Percentiles rank a stretch among this genome's conserved stretches.
Evolutionary conservation across 2,888 invertebrate genomes (phyloP).

Genomic region (Iselma pallidipennis): DNA sequence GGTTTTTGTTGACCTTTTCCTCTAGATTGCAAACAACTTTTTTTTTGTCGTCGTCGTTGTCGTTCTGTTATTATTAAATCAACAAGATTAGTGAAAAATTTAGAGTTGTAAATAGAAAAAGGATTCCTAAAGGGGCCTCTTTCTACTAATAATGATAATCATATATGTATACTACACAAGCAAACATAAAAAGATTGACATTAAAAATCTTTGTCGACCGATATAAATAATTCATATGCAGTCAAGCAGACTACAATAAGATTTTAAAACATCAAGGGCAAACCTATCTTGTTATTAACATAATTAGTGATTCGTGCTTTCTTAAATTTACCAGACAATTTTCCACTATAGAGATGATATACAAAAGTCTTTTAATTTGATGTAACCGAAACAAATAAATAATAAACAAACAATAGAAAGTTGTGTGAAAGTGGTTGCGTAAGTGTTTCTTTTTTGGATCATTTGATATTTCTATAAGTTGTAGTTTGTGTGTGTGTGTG

Average conservation of each 20-base stretch:
- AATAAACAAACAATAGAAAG: conserved; percentile 5
- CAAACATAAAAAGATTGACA: neutral
- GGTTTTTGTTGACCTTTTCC: neutral
- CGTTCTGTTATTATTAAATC: too few species aligned
- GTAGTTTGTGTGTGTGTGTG: neutral
- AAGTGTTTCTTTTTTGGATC: neutral
- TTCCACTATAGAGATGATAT: neutral
- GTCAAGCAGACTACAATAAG: neutral
- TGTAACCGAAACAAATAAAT: neutral
- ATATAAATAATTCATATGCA: neutral
- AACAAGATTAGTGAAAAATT: too few species aligned
- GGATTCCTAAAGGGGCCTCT: neutral
- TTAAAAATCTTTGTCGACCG: neutral
- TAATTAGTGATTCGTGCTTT: too few species aligned
- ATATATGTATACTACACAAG: too few species aligned
- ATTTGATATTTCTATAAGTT: too few species aligned
- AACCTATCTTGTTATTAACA: neutral
- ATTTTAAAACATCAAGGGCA: neutral
- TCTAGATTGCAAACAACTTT: neutral
- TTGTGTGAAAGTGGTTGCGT: conserved; percentile 5
- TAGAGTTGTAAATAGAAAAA: too few species aligned
- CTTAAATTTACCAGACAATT: too few species aligned
- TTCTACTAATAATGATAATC: neutral
- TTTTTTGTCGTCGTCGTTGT: too few species aligned
- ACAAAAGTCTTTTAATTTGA: too few species aligned